These are phyloP conservation scores for Athalia circularis DNA, from an alignment of 2,888 invertebrate species.

Conservation along the genomic window DNA sequence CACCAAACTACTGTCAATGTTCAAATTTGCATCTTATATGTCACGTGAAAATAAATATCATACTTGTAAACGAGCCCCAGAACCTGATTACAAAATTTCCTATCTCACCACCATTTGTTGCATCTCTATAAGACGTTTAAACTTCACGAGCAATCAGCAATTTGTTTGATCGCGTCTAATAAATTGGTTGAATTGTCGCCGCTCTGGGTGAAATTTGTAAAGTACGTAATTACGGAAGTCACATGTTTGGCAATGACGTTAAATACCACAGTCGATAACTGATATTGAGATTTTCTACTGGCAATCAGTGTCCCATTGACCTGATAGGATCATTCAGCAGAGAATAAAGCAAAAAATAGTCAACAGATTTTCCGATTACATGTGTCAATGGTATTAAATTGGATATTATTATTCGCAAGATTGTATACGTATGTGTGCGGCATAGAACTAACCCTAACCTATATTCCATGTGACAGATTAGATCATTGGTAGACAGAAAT, in stretches of 20 bases:
- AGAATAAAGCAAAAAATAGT: no score
- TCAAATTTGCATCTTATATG: no score
- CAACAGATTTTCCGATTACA: neutral
- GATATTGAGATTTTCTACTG: neutral
- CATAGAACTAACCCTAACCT: conserved; percentile 27
- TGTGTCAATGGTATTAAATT: conserved; percentile 14
- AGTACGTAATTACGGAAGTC: neutral
- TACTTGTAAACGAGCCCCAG: no score
- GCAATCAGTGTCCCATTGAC: neutral
- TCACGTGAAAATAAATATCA: no score
- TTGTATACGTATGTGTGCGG: neutral
- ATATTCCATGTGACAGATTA: neutral
- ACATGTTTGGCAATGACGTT: neutral
- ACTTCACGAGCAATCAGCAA: no score
- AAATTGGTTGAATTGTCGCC: no score
- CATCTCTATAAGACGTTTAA: no score
- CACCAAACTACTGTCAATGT: neutral
- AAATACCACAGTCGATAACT: conserved; percentile 8
- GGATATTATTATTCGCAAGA: conserved; percentile 18
- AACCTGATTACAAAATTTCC: no score
- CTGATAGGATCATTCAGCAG: neutral
- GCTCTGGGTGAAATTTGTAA: neutral
- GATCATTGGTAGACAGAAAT: conserved; percentile 14
- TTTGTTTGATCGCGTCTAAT: no score
- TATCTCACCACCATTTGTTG: no score